phyloP scores from a whole-genome alignment of 2,888 invertebrate species.

The Tetanocera ferruginea region DNA sequence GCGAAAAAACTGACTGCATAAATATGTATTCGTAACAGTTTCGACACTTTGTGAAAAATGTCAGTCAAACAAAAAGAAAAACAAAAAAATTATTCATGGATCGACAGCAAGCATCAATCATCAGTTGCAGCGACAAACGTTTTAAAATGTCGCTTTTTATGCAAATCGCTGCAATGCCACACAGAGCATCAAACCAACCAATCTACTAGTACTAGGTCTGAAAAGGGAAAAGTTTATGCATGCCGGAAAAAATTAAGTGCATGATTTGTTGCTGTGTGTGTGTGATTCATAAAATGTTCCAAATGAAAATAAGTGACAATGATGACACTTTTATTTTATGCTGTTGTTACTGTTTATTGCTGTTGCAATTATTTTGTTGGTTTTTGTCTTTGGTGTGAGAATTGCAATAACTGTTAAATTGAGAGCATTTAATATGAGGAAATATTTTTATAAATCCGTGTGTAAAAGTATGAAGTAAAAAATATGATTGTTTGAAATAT shows the following conservation, averaged over 20 bases:
- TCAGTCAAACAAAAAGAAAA: background rate
- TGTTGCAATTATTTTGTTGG: background rate
- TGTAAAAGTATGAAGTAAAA: too few species aligned
- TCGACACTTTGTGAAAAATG: too few species aligned
- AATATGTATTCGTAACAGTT: background rate
- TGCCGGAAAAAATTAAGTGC: conserved; percentile 22
- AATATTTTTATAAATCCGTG: too few species aligned
- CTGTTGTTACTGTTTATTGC: background rate
- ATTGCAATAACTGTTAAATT: background rate
- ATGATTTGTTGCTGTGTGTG: conserved; percentile 9
- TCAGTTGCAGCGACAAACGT: background rate
- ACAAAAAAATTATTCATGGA: background rate
- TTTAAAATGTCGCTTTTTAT: background rate
- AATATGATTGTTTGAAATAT: too few species aligned
- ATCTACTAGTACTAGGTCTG: too few species aligned
- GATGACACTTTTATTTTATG: conserved; percentile 7
- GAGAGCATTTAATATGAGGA: too few species aligned
- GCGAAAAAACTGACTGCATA: background rate
- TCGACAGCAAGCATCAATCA: conserved; percentile 15
- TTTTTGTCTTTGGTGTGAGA: background rate
- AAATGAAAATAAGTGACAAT: conserved; percentile 13
- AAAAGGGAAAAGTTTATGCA: conserved; percentile 14
- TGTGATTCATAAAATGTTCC: background rate
- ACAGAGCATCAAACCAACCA: background rate
- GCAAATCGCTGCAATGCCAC: background rate